Evolutionary conservation across 2,888 invertebrate genomes (phyloP).

Genomic region (Pandemis corylana): DNA sequence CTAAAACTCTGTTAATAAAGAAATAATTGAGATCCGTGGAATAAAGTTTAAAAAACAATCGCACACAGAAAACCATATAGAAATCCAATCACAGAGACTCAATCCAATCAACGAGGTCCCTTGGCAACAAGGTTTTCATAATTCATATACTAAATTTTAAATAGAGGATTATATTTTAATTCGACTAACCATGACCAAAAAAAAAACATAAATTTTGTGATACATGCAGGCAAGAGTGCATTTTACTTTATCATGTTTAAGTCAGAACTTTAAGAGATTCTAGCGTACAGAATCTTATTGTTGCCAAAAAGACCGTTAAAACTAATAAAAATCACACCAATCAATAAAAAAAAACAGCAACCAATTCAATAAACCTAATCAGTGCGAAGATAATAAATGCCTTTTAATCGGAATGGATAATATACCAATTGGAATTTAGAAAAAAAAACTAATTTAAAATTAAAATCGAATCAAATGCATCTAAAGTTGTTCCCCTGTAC

Average conservation of each 20-base stretch:
- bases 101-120: background rate
- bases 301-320: constrained; percentile 20
- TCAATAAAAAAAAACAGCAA: constrained; percentile 26
- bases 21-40: constrained; percentile 43
- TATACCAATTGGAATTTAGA: constrained; percentile 28
- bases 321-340: constrained; percentile 23
- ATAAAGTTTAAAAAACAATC: constrained; percentile 22
- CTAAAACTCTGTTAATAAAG: constrained; percentile 41
- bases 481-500: constrained; percentile 30
- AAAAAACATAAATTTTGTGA: background rate
- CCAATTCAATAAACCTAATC: constrained; percentile 37
- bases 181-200: background rate
- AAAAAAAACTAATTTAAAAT: background rate
- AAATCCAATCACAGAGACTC: constrained; percentile 13
- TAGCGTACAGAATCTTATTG: background rate
- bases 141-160: background rate
- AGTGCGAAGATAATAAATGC: constrained; percentile 41
- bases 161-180: background rate
- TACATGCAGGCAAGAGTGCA: background rate
- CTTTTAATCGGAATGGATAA: constrained; percentile 37
- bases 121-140: background rate
- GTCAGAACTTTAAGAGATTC: background rate
- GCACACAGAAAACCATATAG: constrained; percentile 24
- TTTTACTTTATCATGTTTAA: no score
- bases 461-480: constrained; percentile 28